Evolutionary conservation across 2,888 invertebrate species (phyloP).

Genomic region (Cryptocephalus primarius): DNA sequence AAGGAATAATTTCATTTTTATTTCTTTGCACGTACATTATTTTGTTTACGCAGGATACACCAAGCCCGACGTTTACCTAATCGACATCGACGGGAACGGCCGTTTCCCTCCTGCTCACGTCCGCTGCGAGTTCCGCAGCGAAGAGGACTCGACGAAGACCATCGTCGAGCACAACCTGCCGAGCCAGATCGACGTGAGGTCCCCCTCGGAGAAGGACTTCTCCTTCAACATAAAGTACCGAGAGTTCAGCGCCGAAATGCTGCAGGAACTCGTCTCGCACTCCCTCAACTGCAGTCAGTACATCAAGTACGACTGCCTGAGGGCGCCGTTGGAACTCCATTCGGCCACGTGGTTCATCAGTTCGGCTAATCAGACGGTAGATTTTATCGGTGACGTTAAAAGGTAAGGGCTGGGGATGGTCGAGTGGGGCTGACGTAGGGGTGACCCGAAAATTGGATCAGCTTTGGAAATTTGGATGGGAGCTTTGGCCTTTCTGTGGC

Average conservation of each 20-base stretch:
- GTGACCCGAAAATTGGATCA: too few species aligned
- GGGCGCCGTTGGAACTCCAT: constrained; percentile 76
- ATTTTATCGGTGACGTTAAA: constrained; percentile 70
- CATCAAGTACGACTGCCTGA: constrained; percentile 82
- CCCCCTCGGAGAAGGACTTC: constrained; percentile 67
- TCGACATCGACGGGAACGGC: constrained; percentile 91
- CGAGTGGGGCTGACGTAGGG: background rate
- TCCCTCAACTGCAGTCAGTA: constrained; percentile 82
- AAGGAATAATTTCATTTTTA: too few species aligned
- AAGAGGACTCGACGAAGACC: constrained; percentile 74
- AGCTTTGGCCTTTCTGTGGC: too few species aligned
- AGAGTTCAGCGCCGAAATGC: constrained; percentile 83
- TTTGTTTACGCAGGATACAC: constrained; percentile 60
- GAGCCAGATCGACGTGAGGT: constrained; percentile 80
- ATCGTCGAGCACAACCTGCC: constrained; percentile 87
- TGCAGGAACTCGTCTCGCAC: constrained; percentile 81
- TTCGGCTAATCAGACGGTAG: constrained; percentile 69
- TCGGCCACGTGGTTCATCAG: constrained; percentile 84
- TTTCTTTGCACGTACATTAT: too few species aligned
- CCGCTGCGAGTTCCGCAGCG: constrained; percentile 82
- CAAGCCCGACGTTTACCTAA: constrained; percentile 81
- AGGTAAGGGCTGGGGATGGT: constrained; percentile 38
- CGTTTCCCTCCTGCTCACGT: constrained; percentile 85
- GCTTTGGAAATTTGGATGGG: too few species aligned
- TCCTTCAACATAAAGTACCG: constrained; percentile 78